Conservation (phyloP, 2,797 vertebrate species). For the Adrianichthys oophorus region DNA sequence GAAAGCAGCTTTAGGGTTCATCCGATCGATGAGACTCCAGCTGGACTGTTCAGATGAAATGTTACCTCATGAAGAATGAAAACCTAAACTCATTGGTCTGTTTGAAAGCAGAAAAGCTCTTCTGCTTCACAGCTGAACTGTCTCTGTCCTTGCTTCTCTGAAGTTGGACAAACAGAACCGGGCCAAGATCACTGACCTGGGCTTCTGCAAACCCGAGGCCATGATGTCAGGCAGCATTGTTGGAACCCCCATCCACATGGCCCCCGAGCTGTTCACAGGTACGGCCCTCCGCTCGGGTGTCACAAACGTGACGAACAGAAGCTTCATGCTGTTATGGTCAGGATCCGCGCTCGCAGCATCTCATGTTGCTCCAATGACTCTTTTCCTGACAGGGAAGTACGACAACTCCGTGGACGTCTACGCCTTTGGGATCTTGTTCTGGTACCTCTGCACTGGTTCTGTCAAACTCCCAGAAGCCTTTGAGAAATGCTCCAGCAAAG, state of each 20-base stretch:
- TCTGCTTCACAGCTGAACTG: neutral
- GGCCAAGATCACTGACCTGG: constrained; percentile 97
- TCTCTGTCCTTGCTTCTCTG: neutral
- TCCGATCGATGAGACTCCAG: too few relatives aligned
- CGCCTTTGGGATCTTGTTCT: constrained; percentile 97
- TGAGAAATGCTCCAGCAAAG: constrained; percentile 96
- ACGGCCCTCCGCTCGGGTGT: neutral
- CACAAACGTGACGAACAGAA: too few relatives aligned
- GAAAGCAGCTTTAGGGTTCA: too few relatives aligned
- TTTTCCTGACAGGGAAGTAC: constrained; percentile 87
- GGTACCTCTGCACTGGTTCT: constrained; percentile 97
- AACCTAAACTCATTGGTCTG: neutral
- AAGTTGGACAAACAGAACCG: constrained; percentile 96
- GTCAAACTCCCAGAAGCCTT: constrained; percentile 97
- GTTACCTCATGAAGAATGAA: too few relatives aligned
- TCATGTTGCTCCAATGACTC: too few relatives aligned
- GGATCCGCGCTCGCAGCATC: neutral
- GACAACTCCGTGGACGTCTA: constrained; percentile 99
- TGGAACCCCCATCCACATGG: constrained; percentile 98
- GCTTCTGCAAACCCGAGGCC: constrained; percentile 98
- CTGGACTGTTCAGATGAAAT: too few relatives aligned
- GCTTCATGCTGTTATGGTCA: too few relatives aligned
- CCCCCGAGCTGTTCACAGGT: constrained; percentile 98
- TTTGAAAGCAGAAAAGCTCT: neutral
- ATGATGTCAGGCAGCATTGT: constrained; percentile 99